Evolutionary conservation across 2,888 invertebrate genomes (phyloP).

Genomic region (Chaetogeoica ovagalla): DNA sequence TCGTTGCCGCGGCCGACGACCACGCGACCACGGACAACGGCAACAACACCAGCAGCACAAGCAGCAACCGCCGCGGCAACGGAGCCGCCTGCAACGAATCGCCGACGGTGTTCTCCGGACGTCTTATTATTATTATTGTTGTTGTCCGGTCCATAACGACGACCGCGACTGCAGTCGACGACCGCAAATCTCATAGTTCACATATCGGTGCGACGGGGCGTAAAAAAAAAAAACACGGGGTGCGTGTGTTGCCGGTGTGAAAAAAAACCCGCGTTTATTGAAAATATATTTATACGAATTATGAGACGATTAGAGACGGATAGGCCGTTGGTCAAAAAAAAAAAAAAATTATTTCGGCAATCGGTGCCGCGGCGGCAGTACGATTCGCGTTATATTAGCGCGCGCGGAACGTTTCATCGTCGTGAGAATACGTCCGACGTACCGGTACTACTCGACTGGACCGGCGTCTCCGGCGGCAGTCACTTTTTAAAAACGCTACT

Average conservation of each 20-base stretch:
- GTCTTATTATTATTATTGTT: not conserved
- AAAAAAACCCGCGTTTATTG: no score
- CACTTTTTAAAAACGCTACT: slow-evolving; percentile 22
- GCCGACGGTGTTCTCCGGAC: not conserved
- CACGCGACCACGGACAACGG: no score
- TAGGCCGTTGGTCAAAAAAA: not conserved
- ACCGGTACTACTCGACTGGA: slow-evolving; percentile 26
- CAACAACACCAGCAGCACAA: not conserved
- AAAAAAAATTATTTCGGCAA: no score
- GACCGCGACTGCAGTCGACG: not conserved
- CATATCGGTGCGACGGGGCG: not conserved
- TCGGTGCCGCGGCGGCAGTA: not conserved
- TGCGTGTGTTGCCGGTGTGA: no score
- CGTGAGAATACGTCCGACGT: not conserved
- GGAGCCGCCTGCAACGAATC: not conserved
- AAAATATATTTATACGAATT: no score
- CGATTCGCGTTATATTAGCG: not conserved
- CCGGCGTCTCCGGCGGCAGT: slow-evolving; percentile 27
- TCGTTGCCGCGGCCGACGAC: not conserved
- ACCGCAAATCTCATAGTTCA: not conserved
- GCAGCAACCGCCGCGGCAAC: not conserved
- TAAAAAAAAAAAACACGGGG: no score
- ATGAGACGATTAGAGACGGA: no score
- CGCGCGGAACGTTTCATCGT: not conserved
- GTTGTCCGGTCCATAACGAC: not conserved